Base-by-base conservation (phyloP, 2,113 vertebrate genomes). In the Mesoclemmys tuberculata region DNA sequence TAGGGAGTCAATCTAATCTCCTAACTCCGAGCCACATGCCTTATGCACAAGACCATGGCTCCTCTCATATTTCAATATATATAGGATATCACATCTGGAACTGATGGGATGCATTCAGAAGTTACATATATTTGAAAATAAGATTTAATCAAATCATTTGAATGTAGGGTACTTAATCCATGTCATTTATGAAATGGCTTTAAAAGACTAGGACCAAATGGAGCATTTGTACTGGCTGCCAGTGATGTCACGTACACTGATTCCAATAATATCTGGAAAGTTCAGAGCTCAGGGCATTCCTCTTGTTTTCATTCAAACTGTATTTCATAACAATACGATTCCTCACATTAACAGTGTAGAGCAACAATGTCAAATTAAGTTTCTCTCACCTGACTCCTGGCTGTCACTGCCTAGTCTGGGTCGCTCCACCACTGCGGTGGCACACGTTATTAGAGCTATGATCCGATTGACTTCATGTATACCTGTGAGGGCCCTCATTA, bases 401-500 rank as follows among this genome's bases (percentile, higher is more conserved):
- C 18, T 83, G 41, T 44, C 11, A 55, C 38, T 75, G 54, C 64
- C 38, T 54, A 58, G 41, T 54, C 68, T 83, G 22, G 96, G 95
- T 54, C 92, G 87, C 87, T 97, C 97, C 51, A 98, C 80, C 19
- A 93, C 94, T 21, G 96, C 97, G 3, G 97, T 97, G 46, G 98
- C 98, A 88, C 98, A 98, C 6, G 97, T 98, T 94, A 94, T 44
- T 26, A 98, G 94, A 90, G 98, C 97, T 38, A 96, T 97, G 95
- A 98, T 87, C 38, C 98, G 96, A 55, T 91, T 80, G 6, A 95
- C 90, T 19, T 95, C 79, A 2, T 98, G 96, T 51, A 97, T 79
- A 90, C 95, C 91, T 48, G 8, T 61, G 41, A 98, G 93, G 51
- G 82, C 91, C 51, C 55, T 97, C 38, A 56, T 94, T 82, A 98